Conservation (phyloP, 2,797 vertebrate species). For the Austrolebias charrua region DNA sequence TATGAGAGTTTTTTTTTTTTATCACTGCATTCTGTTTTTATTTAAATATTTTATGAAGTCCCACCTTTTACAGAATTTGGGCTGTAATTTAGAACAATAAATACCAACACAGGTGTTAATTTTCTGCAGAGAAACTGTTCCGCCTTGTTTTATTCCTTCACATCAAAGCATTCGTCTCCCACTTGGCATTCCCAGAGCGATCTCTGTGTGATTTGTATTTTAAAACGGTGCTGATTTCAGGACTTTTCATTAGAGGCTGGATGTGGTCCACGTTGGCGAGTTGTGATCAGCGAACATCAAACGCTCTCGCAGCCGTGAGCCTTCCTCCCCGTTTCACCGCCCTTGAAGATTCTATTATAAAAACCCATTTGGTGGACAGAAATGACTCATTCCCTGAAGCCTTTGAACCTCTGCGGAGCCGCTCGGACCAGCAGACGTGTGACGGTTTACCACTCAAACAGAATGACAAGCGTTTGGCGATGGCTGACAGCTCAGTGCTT, state of each 20-base stretch:
- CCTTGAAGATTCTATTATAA: slow-evolving; percentile 72
- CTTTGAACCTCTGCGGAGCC: slow-evolving; percentile 57
- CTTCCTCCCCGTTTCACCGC: slow-evolving; percentile 30
- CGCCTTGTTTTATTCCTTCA: slow-evolving; percentile 2
- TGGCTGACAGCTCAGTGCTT: slow-evolving; percentile 56
- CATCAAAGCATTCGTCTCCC: slow-evolving; percentile 3
- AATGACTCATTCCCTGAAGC: slow-evolving; percentile 66
- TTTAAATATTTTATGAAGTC: too few species aligned
- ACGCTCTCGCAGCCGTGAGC: slow-evolving; percentile 3
- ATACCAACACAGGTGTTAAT: background rate
- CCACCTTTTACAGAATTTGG: too few species aligned
- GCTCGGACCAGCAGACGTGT: slow-evolving; percentile 38
- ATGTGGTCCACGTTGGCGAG: slow-evolving; percentile 31
- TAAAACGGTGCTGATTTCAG: slow-evolving; percentile 31
- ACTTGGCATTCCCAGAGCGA: slow-evolving; percentile 9
- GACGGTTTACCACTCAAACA: slow-evolving; percentile 38
- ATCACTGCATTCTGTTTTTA: too few species aligned
- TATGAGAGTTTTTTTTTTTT: too few species aligned
- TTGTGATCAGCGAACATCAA: slow-evolving; percentile 64
- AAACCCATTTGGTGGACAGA: slow-evolving; percentile 68
- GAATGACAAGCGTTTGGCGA: slow-evolving; percentile 45
- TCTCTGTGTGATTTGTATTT: slow-evolving; percentile 35
- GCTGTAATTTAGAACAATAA: too few species aligned
- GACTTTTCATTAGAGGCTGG: too few species aligned
- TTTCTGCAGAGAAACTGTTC: background rate